Evolutionary conservation across 1,140 invertebrate genomes (phyloP), one percentile per base, ranked within the genome.

Genomic region (Campoletis sonorensis): DNA sequence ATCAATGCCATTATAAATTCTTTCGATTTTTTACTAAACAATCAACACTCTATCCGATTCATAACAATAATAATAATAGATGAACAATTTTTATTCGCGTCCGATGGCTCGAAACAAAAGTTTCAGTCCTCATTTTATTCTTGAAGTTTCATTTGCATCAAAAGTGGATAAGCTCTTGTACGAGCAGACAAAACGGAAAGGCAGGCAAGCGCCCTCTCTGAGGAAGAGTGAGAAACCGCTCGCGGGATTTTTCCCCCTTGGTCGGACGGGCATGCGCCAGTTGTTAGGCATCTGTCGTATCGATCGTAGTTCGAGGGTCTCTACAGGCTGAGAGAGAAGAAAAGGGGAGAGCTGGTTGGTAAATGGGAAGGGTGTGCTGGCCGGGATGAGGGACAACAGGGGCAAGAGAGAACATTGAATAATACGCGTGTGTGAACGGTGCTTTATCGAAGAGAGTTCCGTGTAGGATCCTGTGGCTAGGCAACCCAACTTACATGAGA

Each of bases 401-500:
- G 71, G 82, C 76, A 75, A 23, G 16, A n/a, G 68, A 45, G 21
- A 51, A 49, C 33, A 68, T 30, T 70, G 72, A 27, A 75, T 61
- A 15, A 18, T 40, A 67, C 78, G 81, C 26, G 70, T 72, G 70
- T 78, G 82, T 81, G 70, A 81, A 81, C 79, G 71, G 79, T 82
- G 72, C 64, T 79, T 79, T 27, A 30, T 10, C 61, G 23, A 26
- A 61, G 18, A 58, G 30, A 67, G 51, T 23, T 23, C 23, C 84
- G 81, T 85, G 82, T 82, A 81, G 75, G 80, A 84, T 86, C 89
- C 89, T 90, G 88, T 86, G 87, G 87, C 87, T 87, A 89, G 87
- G 89, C 90, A 89, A 90, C 86, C 89, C 85, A 89, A 91, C 90
- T 89, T 89, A 88, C 90, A 88, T 87, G 86, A 89, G 89, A 90